phyloP scores from a whole-genome alignment of 2,113 vertebrate species.

The Indri indri region DNA sequence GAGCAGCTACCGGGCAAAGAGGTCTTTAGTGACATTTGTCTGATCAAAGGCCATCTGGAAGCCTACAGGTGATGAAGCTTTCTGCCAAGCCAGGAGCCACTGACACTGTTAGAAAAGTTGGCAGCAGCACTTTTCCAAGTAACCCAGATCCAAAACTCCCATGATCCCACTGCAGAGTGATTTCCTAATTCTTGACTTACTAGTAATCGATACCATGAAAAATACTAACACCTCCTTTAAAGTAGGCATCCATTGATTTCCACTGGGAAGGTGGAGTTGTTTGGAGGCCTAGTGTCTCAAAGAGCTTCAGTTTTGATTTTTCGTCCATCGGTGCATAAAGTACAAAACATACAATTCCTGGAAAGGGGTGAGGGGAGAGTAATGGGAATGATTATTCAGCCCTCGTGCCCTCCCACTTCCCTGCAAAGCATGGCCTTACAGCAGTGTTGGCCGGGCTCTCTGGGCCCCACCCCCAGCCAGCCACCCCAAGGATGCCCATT shows the following conservation, averaged over 20 bases:
- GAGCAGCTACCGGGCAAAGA: not conserved
- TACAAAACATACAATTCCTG: slow-evolving; percentile 55
- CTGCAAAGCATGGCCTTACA: not conserved
- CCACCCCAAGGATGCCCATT: not conserved
- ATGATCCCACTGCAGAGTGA: not conserved
- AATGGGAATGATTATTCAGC: not conserved
- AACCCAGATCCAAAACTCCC: slow-evolving; percentile 25
- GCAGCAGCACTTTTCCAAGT: slow-evolving; percentile 36
- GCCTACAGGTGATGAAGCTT: not conserved
- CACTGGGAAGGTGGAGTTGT: slow-evolving; percentile 52
- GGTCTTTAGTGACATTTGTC: not conserved
- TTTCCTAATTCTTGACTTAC: slow-evolving; percentile 49
- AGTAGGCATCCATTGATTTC: slow-evolving; percentile 60
- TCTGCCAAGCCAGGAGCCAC: slow-evolving; percentile 22
- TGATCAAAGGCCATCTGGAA: slow-evolving; percentile 18
- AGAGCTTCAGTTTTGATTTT: slow-evolving; percentile 54
- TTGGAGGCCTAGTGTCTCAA: not conserved
- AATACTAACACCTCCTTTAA: slow-evolving; percentile 65
- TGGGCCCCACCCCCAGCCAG: not conserved
- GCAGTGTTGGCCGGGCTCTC: not conserved
- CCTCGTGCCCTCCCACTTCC: not conserved
- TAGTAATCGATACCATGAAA: slow-evolving; percentile 69
- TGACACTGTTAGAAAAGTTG: slow-evolving; percentile 30
- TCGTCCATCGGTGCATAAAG: slow-evolving; percentile 36
- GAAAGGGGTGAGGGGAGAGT: not conserved